These are phyloP conservation scores for Alviniconcha marisindica DNA, from an alignment of 1,140 invertebrate genomes.

Conservation along the genomic window DNA sequence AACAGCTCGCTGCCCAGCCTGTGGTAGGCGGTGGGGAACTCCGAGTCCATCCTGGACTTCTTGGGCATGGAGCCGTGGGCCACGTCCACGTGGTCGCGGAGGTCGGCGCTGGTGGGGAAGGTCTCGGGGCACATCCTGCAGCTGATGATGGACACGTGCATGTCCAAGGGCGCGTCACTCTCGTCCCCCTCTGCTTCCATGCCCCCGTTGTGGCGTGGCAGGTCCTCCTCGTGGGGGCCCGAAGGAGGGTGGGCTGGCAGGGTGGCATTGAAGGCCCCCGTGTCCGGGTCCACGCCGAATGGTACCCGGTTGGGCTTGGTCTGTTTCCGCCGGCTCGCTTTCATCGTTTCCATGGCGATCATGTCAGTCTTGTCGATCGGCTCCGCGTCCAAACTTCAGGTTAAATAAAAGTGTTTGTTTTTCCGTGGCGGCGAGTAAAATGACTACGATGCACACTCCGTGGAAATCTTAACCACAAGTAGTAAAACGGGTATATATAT, in stretches of 20 bases:
- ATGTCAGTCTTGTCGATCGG: too few species aligned
- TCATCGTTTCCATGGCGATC: slow-evolving; percentile 57
- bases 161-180: slow-evolving; percentile 49
- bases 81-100: slow-evolving; percentile 42
- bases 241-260: slow-evolving; percentile 32
- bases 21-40: slow-evolving; percentile 74
- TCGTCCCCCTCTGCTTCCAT: slow-evolving; percentile 32
- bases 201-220: slow-evolving; percentile 21
- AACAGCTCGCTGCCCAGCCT: slow-evolving; percentile 69
- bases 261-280: slow-evolving; percentile 39
- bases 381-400: too few species aligned
- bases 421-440: too few species aligned
- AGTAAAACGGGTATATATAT: too few species aligned
- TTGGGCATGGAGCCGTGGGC: slow-evolving; percentile 43
- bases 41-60: slow-evolving; percentile 36
- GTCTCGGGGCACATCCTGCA: slow-evolving; percentile 52
- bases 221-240: slow-evolving; percentile 3
- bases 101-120: slow-evolving; percentile 42
- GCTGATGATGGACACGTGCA: slow-evolving; percentile 46
- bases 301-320: slow-evolving; percentile 74
- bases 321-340: slow-evolving; percentile 73
- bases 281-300: slow-evolving; percentile 43
- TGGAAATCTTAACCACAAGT: too few species aligned
- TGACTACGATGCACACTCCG: too few species aligned
- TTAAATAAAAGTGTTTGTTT: too few species aligned